Evolutionary conservation across 2,113 vertebrate genomes (phyloP), one percentile per base, ranked within the genome.

Genomic region (Anseranas semipalmata): DNA sequence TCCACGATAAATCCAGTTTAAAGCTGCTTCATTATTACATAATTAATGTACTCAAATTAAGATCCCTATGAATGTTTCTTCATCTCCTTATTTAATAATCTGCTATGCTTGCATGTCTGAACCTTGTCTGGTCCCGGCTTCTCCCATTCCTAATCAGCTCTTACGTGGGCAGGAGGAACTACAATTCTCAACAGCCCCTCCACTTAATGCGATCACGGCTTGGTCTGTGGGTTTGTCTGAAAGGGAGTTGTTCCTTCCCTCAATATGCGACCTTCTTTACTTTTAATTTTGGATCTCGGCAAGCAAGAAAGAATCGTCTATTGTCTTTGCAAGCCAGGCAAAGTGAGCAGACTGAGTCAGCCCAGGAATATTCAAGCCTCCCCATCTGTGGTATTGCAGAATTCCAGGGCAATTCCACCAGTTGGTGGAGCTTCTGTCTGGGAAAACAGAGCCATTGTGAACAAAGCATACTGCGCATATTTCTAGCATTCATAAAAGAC

Each of bases 371-470:
- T 97, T 97, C 89, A 92, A 91, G 81, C 92, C 96, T 96, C 80
- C 79, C 85, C 96, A 95, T 96, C 91, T 96, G 96, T 87, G 92
- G 95, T 95, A 96, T 94, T 89, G 63, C 84, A 96, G 94, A 95
- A 97, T 96, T 96, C 96, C 95, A 93, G 81, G 95, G 96, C 95
- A 96, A 96, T 96, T 95, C 95, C 95, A 96, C 96, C 96, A 97
- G 92, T 92, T 97, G 96, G 96, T 97, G 96, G 96, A 97, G 95
- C 96, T 95, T 97, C 95, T 96, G 94, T 95, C 95, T 96, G 96
- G 95, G 96, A 96, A 96, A 96, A 96, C 94, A 89, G 91, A 97
- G 81, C 87, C 95, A 96, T 91, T 95, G 96, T 96, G 95, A 95
- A 95, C 95, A 96, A 96, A 95, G 96, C 95, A 96, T 96, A 94